A percentile compares a stretch with the other conserved stretches of the same genome.
phyloP scores from a whole-genome alignment of 2,113 vertebrate species.

The Chiloscyllium plagiosum region DNA sequence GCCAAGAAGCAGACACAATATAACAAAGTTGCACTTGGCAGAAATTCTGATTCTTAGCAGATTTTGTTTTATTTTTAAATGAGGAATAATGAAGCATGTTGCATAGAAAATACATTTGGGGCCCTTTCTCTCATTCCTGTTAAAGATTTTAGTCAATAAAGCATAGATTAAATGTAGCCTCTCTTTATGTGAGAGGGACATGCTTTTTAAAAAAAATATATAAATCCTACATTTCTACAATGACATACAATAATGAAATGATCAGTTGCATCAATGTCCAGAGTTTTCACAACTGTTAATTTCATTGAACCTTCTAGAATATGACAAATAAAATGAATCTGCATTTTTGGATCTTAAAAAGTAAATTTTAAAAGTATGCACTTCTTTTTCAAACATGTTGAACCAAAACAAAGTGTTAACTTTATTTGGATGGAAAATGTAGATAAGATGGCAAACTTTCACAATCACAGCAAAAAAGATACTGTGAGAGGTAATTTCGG shows the following conservation, averaged over 20 bases:
- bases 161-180: not conserved
- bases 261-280: not conserved
- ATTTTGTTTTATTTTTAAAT: not conserved
- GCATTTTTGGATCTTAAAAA: not conserved
- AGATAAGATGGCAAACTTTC: not conserved
- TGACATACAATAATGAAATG: no score
- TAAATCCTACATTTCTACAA: no score
- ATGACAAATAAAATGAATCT: not conserved
- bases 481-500: no score
- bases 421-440: not conserved
- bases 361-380: not conserved
- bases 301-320: not conserved
- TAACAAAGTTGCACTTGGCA: not conserved
- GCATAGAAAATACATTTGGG: not conserved
- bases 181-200: no score
- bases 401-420: not conserved
- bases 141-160: not conserved
- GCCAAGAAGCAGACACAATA: not conserved
- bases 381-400: not conserved
- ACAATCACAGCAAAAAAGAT: not conserved
- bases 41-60: not conserved
- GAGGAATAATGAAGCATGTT: not conserved
- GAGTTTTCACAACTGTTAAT: not conserved
- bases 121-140: not conserved
- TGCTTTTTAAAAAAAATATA: no score